Evolutionary conservation across 1,140 invertebrate species (phyloP).

Genomic region (Calliopsis andreniformis): DNA sequence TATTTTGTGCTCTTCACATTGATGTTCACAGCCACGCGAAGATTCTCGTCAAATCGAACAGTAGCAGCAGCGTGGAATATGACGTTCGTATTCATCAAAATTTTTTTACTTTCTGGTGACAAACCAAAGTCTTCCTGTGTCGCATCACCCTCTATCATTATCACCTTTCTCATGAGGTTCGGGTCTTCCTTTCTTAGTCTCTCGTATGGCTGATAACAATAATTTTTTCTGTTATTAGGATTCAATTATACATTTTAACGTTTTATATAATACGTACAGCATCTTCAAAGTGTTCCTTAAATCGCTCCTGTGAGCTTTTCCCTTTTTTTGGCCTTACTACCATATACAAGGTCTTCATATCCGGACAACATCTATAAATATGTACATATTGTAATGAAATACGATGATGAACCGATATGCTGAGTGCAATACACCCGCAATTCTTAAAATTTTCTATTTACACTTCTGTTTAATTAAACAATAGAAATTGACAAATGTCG

Average conservation of each 20-base stretch:
- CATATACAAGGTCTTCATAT: slow-evolving; percentile 85
- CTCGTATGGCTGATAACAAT: slow-evolving; percentile 80
- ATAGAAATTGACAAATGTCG: not conserved
- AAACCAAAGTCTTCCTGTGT: slow-evolving; percentile 83
- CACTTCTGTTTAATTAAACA: not conserved
- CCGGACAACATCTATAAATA: slow-evolving; percentile 85
- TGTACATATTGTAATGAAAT: not conserved
- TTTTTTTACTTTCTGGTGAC: slow-evolving; percentile 78
- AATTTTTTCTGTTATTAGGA: not conserved
- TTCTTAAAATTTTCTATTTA: not conserved
- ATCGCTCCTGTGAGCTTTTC: slow-evolving; percentile 82
- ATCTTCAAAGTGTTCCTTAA: slow-evolving; percentile 83
- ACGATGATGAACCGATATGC: too few relatives aligned
- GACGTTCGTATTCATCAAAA: slow-evolving; percentile 82
- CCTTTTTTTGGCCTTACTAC: slow-evolving; percentile 87
- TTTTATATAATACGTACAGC: slow-evolving; percentile 75
- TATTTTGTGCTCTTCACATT: slow-evolving; percentile 85
- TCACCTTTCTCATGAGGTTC: slow-evolving; percentile 81
- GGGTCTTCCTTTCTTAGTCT: slow-evolving; percentile 76
- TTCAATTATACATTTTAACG: not conserved
- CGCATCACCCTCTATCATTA: slow-evolving; percentile 85
- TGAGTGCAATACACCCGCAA: not conserved
- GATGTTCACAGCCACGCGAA: slow-evolving; percentile 84
- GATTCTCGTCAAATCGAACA: slow-evolving; percentile 92
- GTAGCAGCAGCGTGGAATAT: slow-evolving; percentile 96